Evolutionary conservation across 2,797 vertebrate genomes (phyloP).

Genomic region (Molossus molossus): DNA sequence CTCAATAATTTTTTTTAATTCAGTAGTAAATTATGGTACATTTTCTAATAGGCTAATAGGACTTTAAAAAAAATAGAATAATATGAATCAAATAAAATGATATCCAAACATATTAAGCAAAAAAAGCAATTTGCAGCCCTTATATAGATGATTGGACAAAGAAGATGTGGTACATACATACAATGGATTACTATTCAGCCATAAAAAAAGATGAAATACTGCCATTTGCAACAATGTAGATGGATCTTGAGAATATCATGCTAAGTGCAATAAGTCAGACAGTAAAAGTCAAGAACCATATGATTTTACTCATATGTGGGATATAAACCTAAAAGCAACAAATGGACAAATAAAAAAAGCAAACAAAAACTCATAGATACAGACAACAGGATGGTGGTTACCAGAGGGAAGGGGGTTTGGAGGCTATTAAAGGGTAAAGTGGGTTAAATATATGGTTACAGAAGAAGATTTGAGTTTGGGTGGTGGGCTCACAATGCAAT

Average conservation of each 20-base stretch:
- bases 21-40: constrained; percentile 6
- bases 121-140: not conserved
- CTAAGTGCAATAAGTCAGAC: not conserved
- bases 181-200: not conserved
- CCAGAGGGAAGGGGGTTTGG: too few relatives aligned
- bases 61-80: constrained; percentile 35
- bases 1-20: not conserved
- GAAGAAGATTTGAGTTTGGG: too few relatives aligned
- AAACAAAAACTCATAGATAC: too few relatives aligned
- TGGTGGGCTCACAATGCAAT: too few relatives aligned
- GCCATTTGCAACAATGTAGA: not conserved
- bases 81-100: constrained; percentile 27
- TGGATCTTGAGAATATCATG: not conserved
- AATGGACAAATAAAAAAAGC: too few relatives aligned
- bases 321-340: too few relatives aligned
- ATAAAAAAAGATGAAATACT: not conserved
- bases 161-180: not conserved
- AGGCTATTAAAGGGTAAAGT: too few relatives aligned
- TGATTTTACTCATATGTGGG: too few relatives aligned
- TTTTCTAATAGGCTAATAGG: not conserved
- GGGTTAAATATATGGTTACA: too few relatives aligned
- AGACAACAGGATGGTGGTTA: too few relatives aligned
- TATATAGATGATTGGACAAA: too few relatives aligned
- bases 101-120: constrained; percentile 25
- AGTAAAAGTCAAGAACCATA: too few relatives aligned